Evolutionary conservation across 1,140 invertebrate species (phyloP), one percentile per base, ranked within the genome.

Genomic region (Zaprionus vittiger): DNA sequence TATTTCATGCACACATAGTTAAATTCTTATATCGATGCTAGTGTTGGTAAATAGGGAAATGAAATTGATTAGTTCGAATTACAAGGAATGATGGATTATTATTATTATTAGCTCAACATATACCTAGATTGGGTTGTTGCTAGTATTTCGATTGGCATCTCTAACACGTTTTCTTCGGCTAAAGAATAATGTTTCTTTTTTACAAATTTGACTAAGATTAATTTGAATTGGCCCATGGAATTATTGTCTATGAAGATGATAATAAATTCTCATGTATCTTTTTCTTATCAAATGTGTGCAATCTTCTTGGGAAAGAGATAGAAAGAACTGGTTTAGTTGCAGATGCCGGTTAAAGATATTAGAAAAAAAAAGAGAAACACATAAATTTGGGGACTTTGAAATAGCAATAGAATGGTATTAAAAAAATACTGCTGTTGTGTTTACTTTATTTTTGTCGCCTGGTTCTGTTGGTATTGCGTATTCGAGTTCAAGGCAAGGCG

Each of bases 401-500:
- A 17, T 47, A 47, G 44, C 11, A 49, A 17, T 52, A 24, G n/a
- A 17, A 17, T 47, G 2, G 47, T 24, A 74, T 62, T 37, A 69
- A 74, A 69, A 47, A 37, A 28, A 49, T 68, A 49, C 20, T 37
- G 31, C 31, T 47, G 34, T 15, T 12, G 24, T 24, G 14, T 1
- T 63, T 63, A 34, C 15, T 37, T 49, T 26, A 49, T n/a, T 65
- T 71, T 55, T 34, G 41, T 44, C 22, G 15, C n/a, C 15, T 63
- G 26, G 17, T 52, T 22, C 5, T 20, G 14, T 61, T 2, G 1
- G 14, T 37, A 26, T 24, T 6, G 22, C 2, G 20, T 41, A 22
- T 64, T 65, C 9, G 31, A 52, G 69, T 82, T 80, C 83, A 87
- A 87, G 73, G 78, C 73, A 74, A 79, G 73, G 66, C 56, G 61